Evolutionary conservation across 2,797 vertebrate species (phyloP), one percentile per base, ranked within the genome.

Genomic region (Amphiprion clarkii): DNA sequence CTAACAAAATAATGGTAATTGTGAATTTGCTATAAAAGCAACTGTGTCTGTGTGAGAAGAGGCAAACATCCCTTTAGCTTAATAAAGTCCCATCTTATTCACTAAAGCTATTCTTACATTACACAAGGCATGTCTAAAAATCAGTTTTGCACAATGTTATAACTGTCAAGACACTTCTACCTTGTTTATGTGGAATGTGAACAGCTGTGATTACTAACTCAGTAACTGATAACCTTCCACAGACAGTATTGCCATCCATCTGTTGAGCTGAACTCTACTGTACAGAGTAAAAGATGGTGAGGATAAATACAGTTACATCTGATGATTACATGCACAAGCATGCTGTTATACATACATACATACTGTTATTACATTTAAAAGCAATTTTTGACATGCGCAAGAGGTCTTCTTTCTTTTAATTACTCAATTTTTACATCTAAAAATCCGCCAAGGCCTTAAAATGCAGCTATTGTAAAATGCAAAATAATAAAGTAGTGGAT

Each of bases 11-110:
- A 23, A 21, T 17, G 40, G 25, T 63, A 46, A 31, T 13, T 58
- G 25, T 73, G 16, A 5, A 58, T 55, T 58, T 66, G n/a, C 19
- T 29, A 13, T 16, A 68, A 52, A 14, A 68, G n/a, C 8, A 36
- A 62, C n/a, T 70, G 23, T 33, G 14, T 76, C 40, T 65, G 57
- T 73, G 29, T 42, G 63, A 56, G 29, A 67, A 68, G 9, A 67
- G 59, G 31, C 36, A 80, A 72, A 82, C 56, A 59, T 58, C 72
- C 25, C 14, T 54, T 65, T 33, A 61, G 59, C 65, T 76, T 39
- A 69, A 64, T 83, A 71, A 56, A 76, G 66, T 69, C 2, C 27
- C 29, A 6, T 59, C 19, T 19, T 4, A 17, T 67, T 33, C 62
- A 72, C 76, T 57, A 67, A 66, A 56, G 61, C 58, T 49, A 42